A percentile compares a stretch with the other conserved stretches of the same genome.
Evolutionary conservation across 2,888 invertebrate species (phyloP).

Genomic region (Cerastis leucographa): DNA sequence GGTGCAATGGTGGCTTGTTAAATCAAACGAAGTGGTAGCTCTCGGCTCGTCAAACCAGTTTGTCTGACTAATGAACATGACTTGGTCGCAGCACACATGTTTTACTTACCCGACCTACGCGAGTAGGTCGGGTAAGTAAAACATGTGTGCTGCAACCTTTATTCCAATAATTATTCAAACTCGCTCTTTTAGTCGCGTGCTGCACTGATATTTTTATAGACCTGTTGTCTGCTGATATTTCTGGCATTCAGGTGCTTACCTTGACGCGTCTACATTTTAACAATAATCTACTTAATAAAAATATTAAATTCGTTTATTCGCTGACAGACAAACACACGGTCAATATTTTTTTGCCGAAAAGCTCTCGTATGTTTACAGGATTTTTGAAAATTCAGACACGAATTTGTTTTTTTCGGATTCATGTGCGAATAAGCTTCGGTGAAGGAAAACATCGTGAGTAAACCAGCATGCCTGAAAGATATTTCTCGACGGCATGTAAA

Average conservation of each 20-base stretch:
- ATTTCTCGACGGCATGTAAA: too few relatives aligned
- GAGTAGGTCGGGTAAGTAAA: too few relatives aligned
- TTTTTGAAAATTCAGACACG: too few relatives aligned
- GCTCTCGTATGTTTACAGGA: too few relatives aligned
- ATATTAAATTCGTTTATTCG: not conserved
- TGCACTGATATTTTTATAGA: not conserved
- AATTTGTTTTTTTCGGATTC: too few relatives aligned
- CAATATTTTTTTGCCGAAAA: too few relatives aligned
- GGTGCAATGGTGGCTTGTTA: not conserved
- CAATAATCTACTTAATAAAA: not conserved
- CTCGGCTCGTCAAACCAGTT: not conserved
- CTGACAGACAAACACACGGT: too few relatives aligned
- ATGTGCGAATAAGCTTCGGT: too few relatives aligned
- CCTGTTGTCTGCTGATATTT: conserved; percentile 22
- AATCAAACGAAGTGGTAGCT: not conserved
- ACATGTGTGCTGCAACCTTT: conserved; percentile 17
- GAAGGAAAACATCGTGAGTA: too few relatives aligned
- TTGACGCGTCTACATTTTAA: conserved; percentile 20
- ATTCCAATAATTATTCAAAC: conserved; percentile 32
- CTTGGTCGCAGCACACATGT: too few relatives aligned
- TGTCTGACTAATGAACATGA: not conserved
- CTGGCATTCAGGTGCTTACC: conserved; percentile 18
- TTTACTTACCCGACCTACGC: too few relatives aligned
- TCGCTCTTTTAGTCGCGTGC: conserved; percentile 49
- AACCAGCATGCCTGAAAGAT: too few relatives aligned